Conservation (phyloP, 2,888 invertebrate species). For the Sesamia inferens region DNA sequence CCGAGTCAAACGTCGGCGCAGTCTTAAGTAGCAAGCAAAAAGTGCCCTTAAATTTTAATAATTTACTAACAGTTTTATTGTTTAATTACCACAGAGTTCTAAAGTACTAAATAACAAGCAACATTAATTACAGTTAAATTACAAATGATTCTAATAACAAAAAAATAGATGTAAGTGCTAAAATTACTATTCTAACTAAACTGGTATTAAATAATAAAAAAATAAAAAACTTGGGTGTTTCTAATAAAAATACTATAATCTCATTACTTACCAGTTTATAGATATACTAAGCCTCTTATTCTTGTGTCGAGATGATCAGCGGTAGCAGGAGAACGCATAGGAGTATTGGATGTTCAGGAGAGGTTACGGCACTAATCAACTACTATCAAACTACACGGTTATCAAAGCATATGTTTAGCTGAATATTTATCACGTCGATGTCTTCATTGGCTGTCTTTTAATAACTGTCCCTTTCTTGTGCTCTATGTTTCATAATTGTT, state of each 20-base stretch:
- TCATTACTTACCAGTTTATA: constrained; percentile 37
- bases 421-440: neutral
- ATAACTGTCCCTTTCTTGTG: constrained; percentile 16
- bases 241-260: constrained; percentile 6
- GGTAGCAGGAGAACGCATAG: constrained; percentile 3
- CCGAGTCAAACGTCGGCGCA: no score
- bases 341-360: constrained; percentile 13
- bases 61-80: neutral
- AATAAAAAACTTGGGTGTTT: neutral
- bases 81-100: neutral
- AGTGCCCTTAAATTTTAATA: neutral
- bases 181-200: neutral
- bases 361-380: constrained; percentile 37
- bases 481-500: constrained; percentile 41
- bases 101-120: neutral
- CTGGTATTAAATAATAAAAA: neutral
- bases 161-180: neutral
- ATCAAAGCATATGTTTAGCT: constrained; percentile 28
- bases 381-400: constrained; percentile 16
- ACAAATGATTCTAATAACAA: neutral
- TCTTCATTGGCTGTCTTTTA: neutral
- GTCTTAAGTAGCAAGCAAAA: neutral
- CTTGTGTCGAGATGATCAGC: neutral
- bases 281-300: constrained; percentile 3
- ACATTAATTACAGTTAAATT: neutral